phyloP scores from a whole-genome alignment of 2,888 invertebrate species.

The Dioctria rufipes region DNA sequence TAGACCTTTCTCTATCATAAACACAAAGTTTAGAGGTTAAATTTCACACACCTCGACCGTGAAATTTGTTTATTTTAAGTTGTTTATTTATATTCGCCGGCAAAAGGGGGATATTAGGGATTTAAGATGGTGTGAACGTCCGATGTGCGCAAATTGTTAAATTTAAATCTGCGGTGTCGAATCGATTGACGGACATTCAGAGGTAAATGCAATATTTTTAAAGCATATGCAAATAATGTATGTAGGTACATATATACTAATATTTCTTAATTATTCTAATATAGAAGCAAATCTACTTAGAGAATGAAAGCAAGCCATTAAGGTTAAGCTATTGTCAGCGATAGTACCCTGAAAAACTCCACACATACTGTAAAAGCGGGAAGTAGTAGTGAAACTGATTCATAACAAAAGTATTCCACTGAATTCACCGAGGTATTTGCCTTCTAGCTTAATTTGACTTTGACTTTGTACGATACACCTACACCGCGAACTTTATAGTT shows the following conservation, averaged over 20 bases:
- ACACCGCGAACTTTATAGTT: not conserved
- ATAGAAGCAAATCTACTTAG: not conserved
- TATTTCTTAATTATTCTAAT: too few relatives aligned
- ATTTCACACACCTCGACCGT: constrained; percentile 17
- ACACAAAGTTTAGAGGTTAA: constrained; percentile 12
- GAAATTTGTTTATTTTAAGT: constrained; percentile 14
- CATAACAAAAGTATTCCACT: not conserved
- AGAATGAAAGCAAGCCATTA: not conserved
- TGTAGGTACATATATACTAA: too few relatives aligned
- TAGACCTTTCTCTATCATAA: constrained; percentile 5
- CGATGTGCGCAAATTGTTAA: not conserved
- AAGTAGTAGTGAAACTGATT: not conserved
- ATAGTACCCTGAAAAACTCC: not conserved
- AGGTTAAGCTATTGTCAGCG: not conserved
- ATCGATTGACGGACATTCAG: not conserved
- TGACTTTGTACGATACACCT: constrained; percentile 3
- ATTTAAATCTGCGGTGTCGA: not conserved
- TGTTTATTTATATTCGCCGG: constrained; percentile 3
- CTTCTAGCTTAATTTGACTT: not conserved
- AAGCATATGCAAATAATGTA: not conserved
- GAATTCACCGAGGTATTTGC: not conserved
- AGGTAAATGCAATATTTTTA: not conserved
- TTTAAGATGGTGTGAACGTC: not conserved
- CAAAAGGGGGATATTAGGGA: not conserved
- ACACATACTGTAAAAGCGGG: not conserved